Percentiles rank a stretch among this genome's conserved stretches.
Evolutionary conservation across 2,113 vertebrate species (phyloP).

Genomic region (Rynchops niger): DNA sequence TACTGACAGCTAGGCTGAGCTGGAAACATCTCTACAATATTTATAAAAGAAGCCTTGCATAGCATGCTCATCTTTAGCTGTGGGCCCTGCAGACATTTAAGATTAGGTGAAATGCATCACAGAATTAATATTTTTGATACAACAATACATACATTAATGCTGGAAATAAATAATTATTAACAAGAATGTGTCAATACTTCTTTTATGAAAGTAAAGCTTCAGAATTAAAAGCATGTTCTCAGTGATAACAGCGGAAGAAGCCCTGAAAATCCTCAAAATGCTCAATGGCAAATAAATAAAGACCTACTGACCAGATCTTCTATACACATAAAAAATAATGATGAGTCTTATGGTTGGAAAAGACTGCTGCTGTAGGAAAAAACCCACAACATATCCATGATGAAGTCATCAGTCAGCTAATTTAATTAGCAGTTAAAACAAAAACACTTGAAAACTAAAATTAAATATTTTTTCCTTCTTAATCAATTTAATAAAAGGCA

Average conservation of each 20-base stretch:
- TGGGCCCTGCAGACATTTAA: background rate
- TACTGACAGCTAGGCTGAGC: background rate
- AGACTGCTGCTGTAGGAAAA: background rate
- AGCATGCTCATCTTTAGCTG: background rate
- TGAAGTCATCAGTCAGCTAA: conserved; percentile 15
- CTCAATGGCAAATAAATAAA: background rate
- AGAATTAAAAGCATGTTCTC: background rate
- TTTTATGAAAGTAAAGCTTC: background rate
- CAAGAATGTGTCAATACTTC: background rate
- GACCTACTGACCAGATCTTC: background rate
- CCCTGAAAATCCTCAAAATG: background rate
- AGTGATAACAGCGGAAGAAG: background rate
- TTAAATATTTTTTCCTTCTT: background rate
- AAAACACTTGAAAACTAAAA: conserved; percentile 8
- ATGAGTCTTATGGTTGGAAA: background rate
- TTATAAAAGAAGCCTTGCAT: background rate
- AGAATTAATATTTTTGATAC: background rate
- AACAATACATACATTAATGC: background rate
- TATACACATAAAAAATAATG: background rate
- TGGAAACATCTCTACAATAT: background rate
- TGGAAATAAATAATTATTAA: background rate
- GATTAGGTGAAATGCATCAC: background rate
- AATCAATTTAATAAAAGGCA: conserved; percentile 29
- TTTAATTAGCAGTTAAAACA: conserved; percentile 31
- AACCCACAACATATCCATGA: background rate